Evolutionary conservation across 2,888 invertebrate species (phyloP), one percentile per base, ranked within the genome.

Genomic region (Phortica magna): DNA sequence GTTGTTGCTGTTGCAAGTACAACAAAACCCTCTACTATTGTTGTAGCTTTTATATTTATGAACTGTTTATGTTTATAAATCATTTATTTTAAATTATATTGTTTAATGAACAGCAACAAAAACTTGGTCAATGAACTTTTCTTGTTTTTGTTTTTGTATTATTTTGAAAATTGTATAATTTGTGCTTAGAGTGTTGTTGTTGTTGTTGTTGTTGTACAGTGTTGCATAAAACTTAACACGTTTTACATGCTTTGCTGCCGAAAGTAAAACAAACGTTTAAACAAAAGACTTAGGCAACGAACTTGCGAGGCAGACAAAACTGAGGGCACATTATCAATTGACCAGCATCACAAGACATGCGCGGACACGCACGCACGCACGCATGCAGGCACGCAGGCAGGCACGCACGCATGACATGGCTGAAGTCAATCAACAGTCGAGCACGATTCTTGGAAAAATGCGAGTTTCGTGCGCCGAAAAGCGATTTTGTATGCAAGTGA

Each of bases 241-340:
- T 31, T 31, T 31, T 31, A 31, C 31, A 31, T 31, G 31, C n/a
- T n/a, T n/a, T n/a, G n/a, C n/a, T n/a, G n/a, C n/a, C n/a, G n/a
- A n/a, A n/a, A n/a, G n/a, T 4, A 31, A 31, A 31, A 31, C 31
- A 31, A 68, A 73, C 73, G 73, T 55, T 12, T 74, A 73, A 79
- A 80, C 74, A 78, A 82, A 83, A 84, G 81, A 82, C 82, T 83
- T 83, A 78, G 78, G 81, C 81, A 82, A 83, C 81, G 81, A 82
- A 81, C 81, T 73, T 65, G 12, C 12, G 77, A 10, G 64, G 39
- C 64, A 65, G 17, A 42, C 31, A 61, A 9, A 31, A 4, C 2
- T 31, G 31, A 31, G 31, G 31, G 31, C 31, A 31, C 31, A 31
- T 48, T 48, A 14, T 48, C 48, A 12, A 48, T 1, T 48, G 48